phyloP scores from a whole-genome alignment of 2,888 invertebrate genomes.

The Caenorhabditis sp. region DNA sequence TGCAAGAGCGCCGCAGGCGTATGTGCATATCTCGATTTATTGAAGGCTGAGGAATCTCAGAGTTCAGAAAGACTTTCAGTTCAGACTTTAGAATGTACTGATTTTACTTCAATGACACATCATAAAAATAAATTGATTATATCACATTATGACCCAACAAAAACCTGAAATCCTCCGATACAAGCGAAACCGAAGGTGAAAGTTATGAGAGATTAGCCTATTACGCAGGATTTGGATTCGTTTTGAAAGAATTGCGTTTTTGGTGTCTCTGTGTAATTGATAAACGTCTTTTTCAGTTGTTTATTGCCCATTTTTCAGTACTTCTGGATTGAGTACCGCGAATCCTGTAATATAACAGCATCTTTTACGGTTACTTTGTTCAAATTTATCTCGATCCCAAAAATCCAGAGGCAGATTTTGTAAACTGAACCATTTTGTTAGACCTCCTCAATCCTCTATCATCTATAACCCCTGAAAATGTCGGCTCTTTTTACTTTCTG shows the following conservation, averaged over 20 bases:
- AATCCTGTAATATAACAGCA: no score
- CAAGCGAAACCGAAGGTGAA: constrained; percentile 29
- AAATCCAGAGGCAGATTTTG: no score
- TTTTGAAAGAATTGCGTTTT: not conserved
- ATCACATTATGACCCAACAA: not conserved
- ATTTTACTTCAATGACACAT: not conserved
- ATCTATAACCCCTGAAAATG: not conserved
- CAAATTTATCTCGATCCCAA: no score
- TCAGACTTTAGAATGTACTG: no score
- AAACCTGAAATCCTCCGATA: constrained; percentile 28
- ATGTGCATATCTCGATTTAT: not conserved
- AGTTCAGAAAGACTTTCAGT: not conserved
- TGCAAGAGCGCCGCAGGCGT: constrained; percentile 35
- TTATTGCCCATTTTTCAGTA: no score
- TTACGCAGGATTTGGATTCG: constrained; percentile 14
- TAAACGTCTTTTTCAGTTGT: not conserved
- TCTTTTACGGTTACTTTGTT: no score
- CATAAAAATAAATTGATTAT: not conserved
- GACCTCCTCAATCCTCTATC: no score
- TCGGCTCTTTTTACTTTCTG: not conserved
- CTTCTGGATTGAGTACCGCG: no score
- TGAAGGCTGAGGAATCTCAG: not conserved
- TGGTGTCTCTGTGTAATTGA: not conserved
- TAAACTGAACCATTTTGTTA: no score
- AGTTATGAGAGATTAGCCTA: constrained; percentile 42